Base-by-base conservation (phyloP, 2,113 vertebrate genomes). In the Tragelaphus imberbis region DNA sequence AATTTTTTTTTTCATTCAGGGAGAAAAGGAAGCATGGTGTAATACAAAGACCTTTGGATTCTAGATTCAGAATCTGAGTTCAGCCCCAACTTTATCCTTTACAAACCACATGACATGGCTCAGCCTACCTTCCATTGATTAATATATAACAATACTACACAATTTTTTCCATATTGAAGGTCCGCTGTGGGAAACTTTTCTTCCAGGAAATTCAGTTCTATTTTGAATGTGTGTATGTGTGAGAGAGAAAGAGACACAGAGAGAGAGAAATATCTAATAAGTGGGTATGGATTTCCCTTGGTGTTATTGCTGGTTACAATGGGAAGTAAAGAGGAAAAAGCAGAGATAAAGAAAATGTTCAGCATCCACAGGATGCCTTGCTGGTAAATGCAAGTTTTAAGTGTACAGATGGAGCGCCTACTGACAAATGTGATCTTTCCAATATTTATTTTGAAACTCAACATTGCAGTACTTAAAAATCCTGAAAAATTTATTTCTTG, bases 401-500 rank as follows among this genome's bases (percentile, higher is more conserved):
- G 30, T n/a, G 56, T 58, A 27, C 77, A 97, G 84, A 96, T 84
- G 81, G 88, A 84, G 16, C 27, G 12, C 30, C 82, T 53, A 63
- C 61, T 58, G 56, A 80, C n/a, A 87, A 91, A 84, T 47, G 47
- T 95, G 88, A 86, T 40, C 79, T 88, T 93, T 97, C 56, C 91
- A 97, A 77, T 98, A 96, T 98, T 98, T 98, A 97, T 90, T 98
- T 93, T 79, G 84, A 97, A 98, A 98, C 13, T 61, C 84, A 98
- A 97, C 94, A 95, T 14, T 97, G 59, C 9, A 90, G 55, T 94
- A 98, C 96, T 98, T 97, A 94, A 98, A 98, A 97, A 92, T 63
- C 81, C 95, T 96, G 94, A 84, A 98, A 98, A 98, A 93, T 53
- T 68, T 93, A 96, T 91, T 98, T 97, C 98, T 96, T 94, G 2